phyloP scores from a whole-genome alignment of 1,140 invertebrate genomes.

The Nephila pilipes region DNA sequence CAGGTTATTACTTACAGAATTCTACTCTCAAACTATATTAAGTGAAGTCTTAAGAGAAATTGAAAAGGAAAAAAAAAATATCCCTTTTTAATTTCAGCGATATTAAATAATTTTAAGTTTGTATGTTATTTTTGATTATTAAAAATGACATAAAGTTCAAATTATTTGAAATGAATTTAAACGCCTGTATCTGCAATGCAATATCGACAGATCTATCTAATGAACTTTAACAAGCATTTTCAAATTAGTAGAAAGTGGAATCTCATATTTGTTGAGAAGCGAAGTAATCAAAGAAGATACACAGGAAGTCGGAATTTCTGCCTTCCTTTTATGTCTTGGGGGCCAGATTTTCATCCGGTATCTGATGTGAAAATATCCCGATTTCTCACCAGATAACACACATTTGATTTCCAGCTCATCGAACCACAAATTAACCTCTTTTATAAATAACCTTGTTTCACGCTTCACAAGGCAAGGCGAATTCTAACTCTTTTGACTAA shows the following conservation, averaged over 20 bases:
- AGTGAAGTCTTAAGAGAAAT: too few relatives aligned
- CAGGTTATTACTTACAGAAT: too few relatives aligned
- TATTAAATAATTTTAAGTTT: not conserved
- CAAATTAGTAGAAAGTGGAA: conserved; percentile 35
- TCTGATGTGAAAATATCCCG: not conserved
- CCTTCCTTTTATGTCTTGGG: conserved; percentile 4
- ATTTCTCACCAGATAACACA: conserved; percentile 40
- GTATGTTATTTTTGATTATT: not conserved
- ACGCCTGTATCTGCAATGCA: not conserved
- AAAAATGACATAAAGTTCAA: not conserved
- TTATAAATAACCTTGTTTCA: conserved; percentile 55
- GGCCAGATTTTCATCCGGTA: not conserved
- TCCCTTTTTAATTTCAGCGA: too few relatives aligned
- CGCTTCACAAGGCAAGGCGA: conserved; percentile 8
- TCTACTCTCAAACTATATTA: too few relatives aligned
- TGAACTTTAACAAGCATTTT: conserved; percentile 38
- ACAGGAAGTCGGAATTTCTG: not conserved
- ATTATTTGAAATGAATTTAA: not conserved
- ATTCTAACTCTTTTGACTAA: conserved; percentile 26
- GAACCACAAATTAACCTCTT: conserved; percentile 60
- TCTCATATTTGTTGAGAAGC: conserved; percentile 35
- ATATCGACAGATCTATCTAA: not conserved
- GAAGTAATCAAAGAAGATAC: conserved; percentile 38
- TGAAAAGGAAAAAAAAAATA: too few relatives aligned
- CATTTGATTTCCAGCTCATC: conserved; percentile 48